Percentiles rank a stretch among this genome's conserved stretches.
phyloP scores from a whole-genome alignment of 2,113 vertebrate genomes.

The Uria lomvia region DNA sequence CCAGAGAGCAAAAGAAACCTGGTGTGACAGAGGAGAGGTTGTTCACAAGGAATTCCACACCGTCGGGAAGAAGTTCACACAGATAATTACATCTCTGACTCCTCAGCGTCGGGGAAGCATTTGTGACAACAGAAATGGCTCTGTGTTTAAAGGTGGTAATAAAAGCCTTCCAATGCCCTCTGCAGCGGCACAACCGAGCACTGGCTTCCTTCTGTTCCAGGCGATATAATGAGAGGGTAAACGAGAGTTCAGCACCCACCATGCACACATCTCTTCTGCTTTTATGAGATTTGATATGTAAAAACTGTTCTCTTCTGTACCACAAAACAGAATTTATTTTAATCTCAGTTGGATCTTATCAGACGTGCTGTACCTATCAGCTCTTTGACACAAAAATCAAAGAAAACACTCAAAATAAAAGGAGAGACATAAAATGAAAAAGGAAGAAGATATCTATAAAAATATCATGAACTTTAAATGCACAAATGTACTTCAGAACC shows the following conservation, averaged over 20 bases:
- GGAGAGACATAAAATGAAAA: neutral
- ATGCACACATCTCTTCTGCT: neutral
- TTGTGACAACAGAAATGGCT: neutral
- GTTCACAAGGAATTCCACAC: neutral
- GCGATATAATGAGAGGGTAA: neutral
- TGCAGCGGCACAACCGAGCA: neutral
- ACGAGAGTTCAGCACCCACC: conserved; percentile 4
- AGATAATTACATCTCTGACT: neutral
- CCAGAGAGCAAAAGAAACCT: neutral
- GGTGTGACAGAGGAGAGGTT: neutral
- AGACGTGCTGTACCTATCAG: neutral
- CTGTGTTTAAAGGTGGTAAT: neutral
- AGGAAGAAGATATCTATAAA: neutral
- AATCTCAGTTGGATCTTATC: conserved; percentile 51
- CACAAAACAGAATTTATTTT: conserved; percentile 54
- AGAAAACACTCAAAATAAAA: neutral
- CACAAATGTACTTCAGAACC: neutral
- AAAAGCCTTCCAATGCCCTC: neutral
- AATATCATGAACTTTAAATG: neutral
- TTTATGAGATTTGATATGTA: neutral
- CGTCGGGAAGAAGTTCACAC: fast-evolving
- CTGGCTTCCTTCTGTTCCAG: neutral
- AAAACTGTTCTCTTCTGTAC: conserved; percentile 41
- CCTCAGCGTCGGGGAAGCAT: fast-evolving
- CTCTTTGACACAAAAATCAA: conserved; percentile 55